Evolutionary conservation across 2,797 vertebrate genomes (phyloP).

Genomic region (Odontamblyopus lacepedii): DNA sequence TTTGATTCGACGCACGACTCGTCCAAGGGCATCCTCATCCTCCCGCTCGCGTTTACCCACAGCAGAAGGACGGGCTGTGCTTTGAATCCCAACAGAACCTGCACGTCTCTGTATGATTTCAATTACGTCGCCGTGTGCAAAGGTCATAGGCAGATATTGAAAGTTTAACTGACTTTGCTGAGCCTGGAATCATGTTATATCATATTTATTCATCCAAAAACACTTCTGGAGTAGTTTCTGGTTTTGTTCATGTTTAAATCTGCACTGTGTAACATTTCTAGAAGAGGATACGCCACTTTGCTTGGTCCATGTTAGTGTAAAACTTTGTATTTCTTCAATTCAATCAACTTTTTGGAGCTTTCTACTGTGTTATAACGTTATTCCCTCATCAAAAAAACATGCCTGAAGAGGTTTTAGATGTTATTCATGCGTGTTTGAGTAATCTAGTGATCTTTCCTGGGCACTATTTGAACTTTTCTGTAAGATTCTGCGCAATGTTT

Average conservation of each 20-base stretch:
- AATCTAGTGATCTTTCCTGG: too few species aligned
- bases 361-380: too few species aligned
- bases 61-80: constrained; percentile 8
- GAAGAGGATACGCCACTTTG: too few species aligned
- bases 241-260: background rate
- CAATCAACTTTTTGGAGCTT: too few species aligned
- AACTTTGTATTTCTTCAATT: too few species aligned
- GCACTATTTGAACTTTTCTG: too few species aligned
- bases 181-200: background rate
- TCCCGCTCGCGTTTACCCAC: constrained; percentile 28
- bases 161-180: background rate
- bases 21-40: constrained; percentile 43
- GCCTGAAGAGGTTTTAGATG: too few species aligned
- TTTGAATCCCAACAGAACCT: constrained; percentile 23
- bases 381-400: too few species aligned
- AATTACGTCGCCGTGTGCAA: background rate
- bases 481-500: too few species aligned
- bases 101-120: background rate
- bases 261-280: too few species aligned
- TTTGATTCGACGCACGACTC: constrained; percentile 6
- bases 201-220: background rate
- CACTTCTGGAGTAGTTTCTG: background rate
- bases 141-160: background rate
- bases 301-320: too few species aligned
- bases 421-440: too few species aligned